Percentiles rank a stretch among this genome's conserved stretches.
These are phyloP conservation scores for Microctenopoma stevenorrisi DNA, from an alignment of 2,797 vertebrate species.

Conservation along the genomic window DNA sequence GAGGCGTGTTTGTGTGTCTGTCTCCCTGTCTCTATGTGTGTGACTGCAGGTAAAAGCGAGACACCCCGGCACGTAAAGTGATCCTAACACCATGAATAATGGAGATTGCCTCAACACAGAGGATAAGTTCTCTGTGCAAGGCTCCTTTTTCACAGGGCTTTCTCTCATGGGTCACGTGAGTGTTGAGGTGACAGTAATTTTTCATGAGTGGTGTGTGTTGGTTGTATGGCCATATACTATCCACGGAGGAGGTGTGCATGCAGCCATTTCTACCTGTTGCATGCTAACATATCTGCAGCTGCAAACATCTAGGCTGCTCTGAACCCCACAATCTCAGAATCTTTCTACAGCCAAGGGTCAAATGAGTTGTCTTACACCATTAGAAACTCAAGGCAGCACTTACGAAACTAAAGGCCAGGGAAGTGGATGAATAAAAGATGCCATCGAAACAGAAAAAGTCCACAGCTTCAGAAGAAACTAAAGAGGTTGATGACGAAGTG, in stretches of 20 bases:
- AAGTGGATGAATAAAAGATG: slow-evolving; percentile 93
- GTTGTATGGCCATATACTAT: slow-evolving; percentile 66
- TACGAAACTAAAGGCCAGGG: slow-evolving; percentile 79
- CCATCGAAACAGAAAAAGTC: slow-evolving; percentile 87
- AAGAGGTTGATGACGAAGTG: slow-evolving; percentile 81
- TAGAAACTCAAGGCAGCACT: slow-evolving; percentile 82
- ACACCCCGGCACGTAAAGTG: slow-evolving; percentile 87
- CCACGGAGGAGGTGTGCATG: slow-evolving; percentile 59
- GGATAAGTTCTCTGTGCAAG: slow-evolving; percentile 84
- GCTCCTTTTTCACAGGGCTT: slow-evolving; percentile 89
- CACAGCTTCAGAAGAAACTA: slow-evolving; percentile 77
- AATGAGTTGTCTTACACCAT: slow-evolving; percentile 84
- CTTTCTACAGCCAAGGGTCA: slow-evolving; percentile 75
- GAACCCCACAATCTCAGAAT: slow-evolving; percentile 54
- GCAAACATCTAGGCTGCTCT: slow-evolving; percentile 19
- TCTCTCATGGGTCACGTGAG: slow-evolving; percentile 85
- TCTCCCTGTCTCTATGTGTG: slow-evolving; percentile 43
- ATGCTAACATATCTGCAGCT: slow-evolving; percentile 45
- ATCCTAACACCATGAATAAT: slow-evolving; percentile 97
- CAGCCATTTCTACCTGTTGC: slow-evolving; percentile 25
- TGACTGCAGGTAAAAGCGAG: slow-evolving; percentile 81
- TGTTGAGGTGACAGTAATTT: slow-evolving; percentile 83
- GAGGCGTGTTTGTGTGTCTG: not conserved
- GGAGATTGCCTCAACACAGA: slow-evolving; percentile 82
- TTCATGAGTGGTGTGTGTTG: slow-evolving; percentile 86